Base-by-base conservation (phyloP, 2,113 vertebrate genomes). In the Speoplatyrhinus poulsoni region DNA sequence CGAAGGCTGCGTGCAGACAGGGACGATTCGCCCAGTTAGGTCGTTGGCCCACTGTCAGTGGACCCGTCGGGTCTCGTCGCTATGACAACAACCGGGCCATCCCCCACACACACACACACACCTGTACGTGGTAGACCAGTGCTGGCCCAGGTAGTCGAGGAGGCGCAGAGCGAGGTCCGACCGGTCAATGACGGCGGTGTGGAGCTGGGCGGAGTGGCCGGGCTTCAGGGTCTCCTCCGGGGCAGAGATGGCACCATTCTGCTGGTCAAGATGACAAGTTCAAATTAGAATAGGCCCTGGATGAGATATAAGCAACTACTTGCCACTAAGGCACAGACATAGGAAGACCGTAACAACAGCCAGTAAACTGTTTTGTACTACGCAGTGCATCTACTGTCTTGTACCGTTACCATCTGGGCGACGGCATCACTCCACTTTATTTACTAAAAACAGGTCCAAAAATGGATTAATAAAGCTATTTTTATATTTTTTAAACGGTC, bases 141-240 rank as follows among this genome's bases (percentile, higher is more conserved):
- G 93, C 84, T 96, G 94, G 84, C 93, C 91, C 76, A 98, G 90
- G 86, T 99, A 99, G 83, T 94, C 85, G 49, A 96, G 86, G 33
- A 99, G 91, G 56, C 90, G 74, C 59, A 99, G 92, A 76, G 92
- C 78, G 15, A 99, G 84, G 58, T 60, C 94, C 36, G 95, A 95
- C 73, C 93, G 88, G 87, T 96, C 91, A 85, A 98, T 84, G 71
- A 96, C 85, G 52, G 94, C 95, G 48, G 93, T 95, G 89, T 92
- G 95, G 85, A 98, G 94, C 79, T 98, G 95, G n/a, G 93, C 91
- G 19, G 95, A 96, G 89, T 91, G 92, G 17, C 98, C 98, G 59
- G 95, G 93, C 65, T 92, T 67, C 32, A 99, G 81, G 69, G 80
- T 91, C 50, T 79, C 81, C 50, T 85, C 73, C 9, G 84, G 80